Conservation (phyloP, 2,888 invertebrate species). For the Eupithecia subumbrata region DNA sequence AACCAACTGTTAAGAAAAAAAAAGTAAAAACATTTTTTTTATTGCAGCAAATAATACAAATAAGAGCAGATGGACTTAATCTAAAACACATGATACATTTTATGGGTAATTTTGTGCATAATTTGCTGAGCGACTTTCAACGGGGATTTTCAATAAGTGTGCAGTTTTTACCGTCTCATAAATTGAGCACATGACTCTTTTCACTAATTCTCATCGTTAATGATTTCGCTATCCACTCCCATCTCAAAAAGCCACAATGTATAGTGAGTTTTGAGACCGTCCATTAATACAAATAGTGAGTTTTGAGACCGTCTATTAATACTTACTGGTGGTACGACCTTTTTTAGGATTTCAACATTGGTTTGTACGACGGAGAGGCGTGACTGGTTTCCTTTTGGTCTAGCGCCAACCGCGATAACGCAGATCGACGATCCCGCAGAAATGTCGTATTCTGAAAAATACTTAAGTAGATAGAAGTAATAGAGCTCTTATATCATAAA, state of each 20-base stretch:
- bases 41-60: no score
- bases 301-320: background rate
- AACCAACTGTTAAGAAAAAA: background rate
- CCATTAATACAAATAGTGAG: background rate
- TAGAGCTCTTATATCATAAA: background rate
- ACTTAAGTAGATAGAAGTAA: conserved; percentile 1
- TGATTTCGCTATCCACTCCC: no score
- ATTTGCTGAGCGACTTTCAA: no score
- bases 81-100: no score
- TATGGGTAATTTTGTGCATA: no score
- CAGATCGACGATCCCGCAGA: conserved; percentile 92
- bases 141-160: no score
- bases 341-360: conserved; percentile 94
- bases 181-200: no score
- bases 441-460: conserved; percentile 86
- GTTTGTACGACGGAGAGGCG: conserved; percentile 93
- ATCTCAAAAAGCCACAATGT: no score
- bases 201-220: no score
- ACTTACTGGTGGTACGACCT: conserved; percentile 88
- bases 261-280: background rate
- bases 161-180: no score
- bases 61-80: no score
- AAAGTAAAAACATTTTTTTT: no score
- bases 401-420: conserved; percentile 96
- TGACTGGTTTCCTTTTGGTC: conserved; percentile 95